Evolutionary conservation across 2,888 invertebrate genomes (phyloP), one percentile per base, ranked within the genome.

Genomic region (Ophion costatus): DNA sequence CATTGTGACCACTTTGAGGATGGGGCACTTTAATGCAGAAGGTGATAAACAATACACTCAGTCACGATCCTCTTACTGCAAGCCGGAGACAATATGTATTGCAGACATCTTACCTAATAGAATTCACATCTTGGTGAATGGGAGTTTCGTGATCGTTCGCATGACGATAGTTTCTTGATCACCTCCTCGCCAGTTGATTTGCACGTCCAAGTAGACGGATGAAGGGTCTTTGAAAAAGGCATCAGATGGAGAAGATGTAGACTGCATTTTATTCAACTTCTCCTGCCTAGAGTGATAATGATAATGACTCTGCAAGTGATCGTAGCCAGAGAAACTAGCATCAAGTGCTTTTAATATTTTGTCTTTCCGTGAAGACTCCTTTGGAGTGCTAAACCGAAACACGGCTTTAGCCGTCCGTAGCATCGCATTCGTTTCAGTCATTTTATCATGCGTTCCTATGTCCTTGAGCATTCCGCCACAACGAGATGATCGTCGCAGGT

Each of bases 401-500:
- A 51, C 51, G 17, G 14, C 17, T 51, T 51, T 51, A 51, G 17
- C 14, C 45, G 45, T 45, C 14, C 51, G 4, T 51, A 14, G 51
- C 51, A 1, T 51, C 14, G 51, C 51, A 51, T 14, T 51, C 51
- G 2, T 14, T 51, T 3, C 5, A 14, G 51, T 51, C 51, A 51
- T 51, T 51, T 51, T 14, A 51, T 67, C 45, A 24, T 73, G 7
- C 33, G n/a, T 38, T 2, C 67, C n/a, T 2, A n/a, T 42, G 29
- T 63, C n/a, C 11, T 59, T 64, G 59, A 10, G 67, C 59, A 24
- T 71, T 79, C 70, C 59, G 61, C 56, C 63, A 78, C 45, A 73
- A 78, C 61, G 51, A 11, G 51, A 51, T 51, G 2, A 51, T 51
- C 51, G 5, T 51, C 51, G 17, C 4, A 51, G 17, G 5, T 51